Conservation (phyloP, 2,888 invertebrate species). For the Tinea pellionella region DNA sequence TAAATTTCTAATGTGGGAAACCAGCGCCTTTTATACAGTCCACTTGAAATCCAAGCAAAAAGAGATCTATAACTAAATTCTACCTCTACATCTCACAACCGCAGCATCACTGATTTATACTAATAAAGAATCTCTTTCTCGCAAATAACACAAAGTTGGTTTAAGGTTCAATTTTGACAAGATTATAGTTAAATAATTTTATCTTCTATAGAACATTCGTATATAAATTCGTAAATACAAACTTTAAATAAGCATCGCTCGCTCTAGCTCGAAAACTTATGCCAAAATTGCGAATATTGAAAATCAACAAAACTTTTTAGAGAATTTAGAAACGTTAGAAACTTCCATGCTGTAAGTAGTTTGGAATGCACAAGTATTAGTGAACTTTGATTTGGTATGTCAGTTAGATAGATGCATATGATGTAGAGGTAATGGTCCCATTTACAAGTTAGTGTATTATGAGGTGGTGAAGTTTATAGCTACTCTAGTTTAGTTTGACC, state of each 20-base stretch:
- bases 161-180: too few relatives aligned
- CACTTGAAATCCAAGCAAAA: too few relatives aligned
- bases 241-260: neutral
- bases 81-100: too few relatives aligned
- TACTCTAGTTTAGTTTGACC: constrained; percentile 8
- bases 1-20: too few relatives aligned
- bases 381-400: neutral
- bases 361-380: neutral
- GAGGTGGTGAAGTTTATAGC: neutral
- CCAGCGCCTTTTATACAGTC: too few relatives aligned
- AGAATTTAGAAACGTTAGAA: neutral
- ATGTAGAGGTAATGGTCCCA: neutral
- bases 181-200: too few relatives aligned
- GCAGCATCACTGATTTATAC: too few relatives aligned
- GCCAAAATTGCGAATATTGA: neutral
- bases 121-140: too few relatives aligned
- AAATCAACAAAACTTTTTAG: neutral
- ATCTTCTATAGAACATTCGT: too few relatives aligned
- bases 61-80: too few relatives aligned
- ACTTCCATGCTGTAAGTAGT: neutral
- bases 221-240: too few relatives aligned
- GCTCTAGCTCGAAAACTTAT: neutral
- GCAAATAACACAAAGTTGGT: too few relatives aligned
- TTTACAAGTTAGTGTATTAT: neutral
- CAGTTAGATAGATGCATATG: neutral